Conservation (phyloP, 2,888 invertebrate genomes). For the Biston betularia region DNA sequence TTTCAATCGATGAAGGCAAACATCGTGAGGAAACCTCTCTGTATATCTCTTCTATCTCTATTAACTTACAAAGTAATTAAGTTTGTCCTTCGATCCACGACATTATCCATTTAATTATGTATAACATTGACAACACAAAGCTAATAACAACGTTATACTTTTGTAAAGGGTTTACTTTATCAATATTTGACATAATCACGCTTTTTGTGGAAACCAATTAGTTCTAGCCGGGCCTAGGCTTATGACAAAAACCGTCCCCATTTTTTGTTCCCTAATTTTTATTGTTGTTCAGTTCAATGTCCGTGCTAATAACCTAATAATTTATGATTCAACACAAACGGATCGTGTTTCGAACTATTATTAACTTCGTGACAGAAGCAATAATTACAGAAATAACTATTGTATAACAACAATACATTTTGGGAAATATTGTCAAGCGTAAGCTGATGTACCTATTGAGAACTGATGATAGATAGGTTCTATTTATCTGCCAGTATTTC, state of each 20-base stretch:
- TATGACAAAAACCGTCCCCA: conserved; percentile 10
- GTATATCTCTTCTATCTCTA: too few relatives aligned
- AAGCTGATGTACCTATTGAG: neutral
- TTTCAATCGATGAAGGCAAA: too few relatives aligned
- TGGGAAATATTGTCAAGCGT: neutral
- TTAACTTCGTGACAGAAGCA: conserved; percentile 5
- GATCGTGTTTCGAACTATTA: conserved; percentile 3
- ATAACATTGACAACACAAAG: neutral
- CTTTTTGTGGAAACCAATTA: neutral
- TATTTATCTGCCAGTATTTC: neutral
- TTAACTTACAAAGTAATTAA: too few relatives aligned
- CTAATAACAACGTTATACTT: neutral
- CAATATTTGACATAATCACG: neutral
- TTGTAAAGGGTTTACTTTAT: neutral
- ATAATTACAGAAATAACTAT: conserved; percentile 1
- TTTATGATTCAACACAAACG: conserved; percentile 14
- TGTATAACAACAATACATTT: neutral
- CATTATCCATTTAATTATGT: neutral
- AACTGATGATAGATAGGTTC: neutral
- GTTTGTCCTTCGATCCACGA: too few relatives aligned
- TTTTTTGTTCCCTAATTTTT: conserved; percentile 7
- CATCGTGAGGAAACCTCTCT: too few relatives aligned
- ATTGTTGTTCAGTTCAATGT: conserved; percentile 9
- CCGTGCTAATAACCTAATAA: conserved; percentile 14
- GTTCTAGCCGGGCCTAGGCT: neutral